phyloP scores from a whole-genome alignment of 2,113 vertebrate genomes.

The Dipodomys spectabilis region DNA sequence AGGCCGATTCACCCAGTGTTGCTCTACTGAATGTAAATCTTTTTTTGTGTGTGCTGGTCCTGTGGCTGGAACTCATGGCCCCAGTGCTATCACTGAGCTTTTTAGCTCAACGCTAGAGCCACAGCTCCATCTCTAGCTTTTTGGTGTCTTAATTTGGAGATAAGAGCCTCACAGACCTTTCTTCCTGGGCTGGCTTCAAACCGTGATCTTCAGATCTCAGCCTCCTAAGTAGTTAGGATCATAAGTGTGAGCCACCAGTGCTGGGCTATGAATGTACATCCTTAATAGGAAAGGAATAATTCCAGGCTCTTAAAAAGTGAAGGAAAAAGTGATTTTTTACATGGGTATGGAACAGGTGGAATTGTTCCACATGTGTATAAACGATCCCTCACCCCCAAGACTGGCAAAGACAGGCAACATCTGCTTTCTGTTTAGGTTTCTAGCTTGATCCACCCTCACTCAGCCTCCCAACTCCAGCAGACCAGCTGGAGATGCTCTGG shows the following conservation, averaged over 20 bases:
- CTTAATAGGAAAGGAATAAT: not conserved
- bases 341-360: not conserved
- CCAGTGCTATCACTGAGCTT: no score
- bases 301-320: not conserved
- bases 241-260: no score
- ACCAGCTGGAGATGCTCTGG: not conserved
- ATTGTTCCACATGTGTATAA: not conserved
- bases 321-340: not conserved
- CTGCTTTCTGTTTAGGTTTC: conserved; percentile 9
- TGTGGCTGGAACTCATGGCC: no score
- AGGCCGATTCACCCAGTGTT: not conserved
- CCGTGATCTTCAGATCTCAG: no score
- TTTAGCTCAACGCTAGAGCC: no score
- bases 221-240: no score
- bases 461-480: not conserved
- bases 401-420: not conserved
- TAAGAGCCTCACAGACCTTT: no score
- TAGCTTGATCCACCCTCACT: not conserved
- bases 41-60: no score
- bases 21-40: no score
- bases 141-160: no score
- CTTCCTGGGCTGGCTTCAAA: no score
- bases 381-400: not conserved
- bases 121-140: no score
- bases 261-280: not conserved